These are phyloP conservation scores for Rhinichthys osculus DNA, from an alignment of 2,797 vertebrate species.

Conservation along the genomic window DNA sequence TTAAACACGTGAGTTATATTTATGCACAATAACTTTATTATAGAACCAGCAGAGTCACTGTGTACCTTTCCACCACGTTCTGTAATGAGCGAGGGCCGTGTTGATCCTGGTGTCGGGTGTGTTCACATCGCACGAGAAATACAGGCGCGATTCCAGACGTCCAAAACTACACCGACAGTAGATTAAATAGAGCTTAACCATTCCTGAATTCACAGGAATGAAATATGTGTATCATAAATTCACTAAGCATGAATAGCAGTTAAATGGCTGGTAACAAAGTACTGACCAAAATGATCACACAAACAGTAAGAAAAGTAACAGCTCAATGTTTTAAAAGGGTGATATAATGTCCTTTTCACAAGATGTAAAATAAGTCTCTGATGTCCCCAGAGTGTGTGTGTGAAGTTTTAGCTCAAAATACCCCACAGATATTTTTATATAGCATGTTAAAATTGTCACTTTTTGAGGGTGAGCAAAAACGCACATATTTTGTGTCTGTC, in stretches of 20 bases:
- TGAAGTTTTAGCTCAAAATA: too few species aligned
- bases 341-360: too few species aligned
- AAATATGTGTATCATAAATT: background rate
- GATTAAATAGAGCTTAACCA: background rate
- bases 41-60: slow-evolving; percentile 10
- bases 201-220: background rate
- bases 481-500: too few species aligned
- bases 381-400: too few species aligned
- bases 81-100: background rate
- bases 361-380: too few species aligned
- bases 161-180: background rate
- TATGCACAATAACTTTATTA: slow-evolving; percentile 15
- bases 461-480: too few species aligned
- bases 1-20: slow-evolving; percentile 10
- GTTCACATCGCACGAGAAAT: background rate
- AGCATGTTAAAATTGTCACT: too few species aligned
- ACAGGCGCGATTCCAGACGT: background rate
- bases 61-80: slow-evolving; percentile 26
- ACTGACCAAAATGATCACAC: background rate
- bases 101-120: background rate
- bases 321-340: too few species aligned
- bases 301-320: background rate
- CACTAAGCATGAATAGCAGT: background rate
- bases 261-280: background rate
- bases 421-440: too few species aligned